These are phyloP conservation scores for Philonicus albiceps DNA, from an alignment of 2,888 invertebrate species.

Conservation along the genomic window DNA sequence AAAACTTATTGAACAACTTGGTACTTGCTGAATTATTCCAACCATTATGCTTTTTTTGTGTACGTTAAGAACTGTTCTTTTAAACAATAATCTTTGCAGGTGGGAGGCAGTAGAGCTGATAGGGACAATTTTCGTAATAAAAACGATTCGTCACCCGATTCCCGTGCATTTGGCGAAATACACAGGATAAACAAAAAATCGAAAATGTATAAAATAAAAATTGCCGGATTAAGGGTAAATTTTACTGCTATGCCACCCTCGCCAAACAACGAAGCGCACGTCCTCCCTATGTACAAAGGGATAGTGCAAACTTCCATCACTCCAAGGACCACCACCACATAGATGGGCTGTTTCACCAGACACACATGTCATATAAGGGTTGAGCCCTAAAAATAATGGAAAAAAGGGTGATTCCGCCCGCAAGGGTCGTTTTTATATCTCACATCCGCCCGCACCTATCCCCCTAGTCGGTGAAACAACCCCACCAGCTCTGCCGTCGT, in stretches of 20 bases:
- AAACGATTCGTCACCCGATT: background rate
- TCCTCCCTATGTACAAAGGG: conserved; percentile 5
- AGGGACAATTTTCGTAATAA: background rate
- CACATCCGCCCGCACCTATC: background rate
- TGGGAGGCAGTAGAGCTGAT: background rate
- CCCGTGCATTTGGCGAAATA: background rate
- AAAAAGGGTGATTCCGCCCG: conserved; percentile 45
- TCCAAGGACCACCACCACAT: background rate
- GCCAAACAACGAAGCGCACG: background rate
- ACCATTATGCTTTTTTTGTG: too few relatives aligned
- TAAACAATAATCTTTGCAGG: background rate
- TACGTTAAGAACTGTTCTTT: background rate
- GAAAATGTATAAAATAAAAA: background rate
- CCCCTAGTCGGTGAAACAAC: background rate
- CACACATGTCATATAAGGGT: conserved; percentile 45
- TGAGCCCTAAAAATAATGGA: conserved; percentile 43
- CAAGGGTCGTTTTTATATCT: conserved; percentile 36
- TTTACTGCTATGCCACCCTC: conserved; percentile 24
- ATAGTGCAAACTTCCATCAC: background rate
- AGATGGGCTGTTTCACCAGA: background rate
- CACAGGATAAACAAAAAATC: background rate
- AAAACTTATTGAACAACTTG: too few relatives aligned
- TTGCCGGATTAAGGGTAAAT: conserved; percentile 23
- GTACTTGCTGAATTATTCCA: too few relatives aligned
- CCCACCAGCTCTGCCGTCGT: background rate